Evolutionary conservation across 2,797 vertebrate genomes (phyloP), one percentile per base, ranked within the genome.

Genomic region (Hirundo rustica): DNA sequence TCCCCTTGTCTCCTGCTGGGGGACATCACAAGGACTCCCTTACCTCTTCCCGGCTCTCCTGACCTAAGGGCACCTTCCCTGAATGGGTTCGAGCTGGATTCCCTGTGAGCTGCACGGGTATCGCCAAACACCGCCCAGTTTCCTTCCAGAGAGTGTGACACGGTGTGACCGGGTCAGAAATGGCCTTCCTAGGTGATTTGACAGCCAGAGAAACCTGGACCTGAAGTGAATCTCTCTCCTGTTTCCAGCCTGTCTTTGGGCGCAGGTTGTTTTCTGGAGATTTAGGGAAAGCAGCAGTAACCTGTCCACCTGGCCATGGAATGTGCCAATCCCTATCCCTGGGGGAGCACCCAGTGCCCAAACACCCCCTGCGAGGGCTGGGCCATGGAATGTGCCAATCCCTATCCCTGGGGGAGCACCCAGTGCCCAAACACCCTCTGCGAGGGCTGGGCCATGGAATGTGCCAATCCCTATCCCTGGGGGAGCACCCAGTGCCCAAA

Each of bases 121-220:
- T 3, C 38, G 54, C 85, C 55, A 32, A 74, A 11, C 17, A 20
- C 0, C 0, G 1, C 19, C 27, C 11, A 2, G 5, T 16, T 19
- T 21, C 34, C 45, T 73, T n/a, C 36, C 4, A 20, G 44, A 4
- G 47, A 40, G 13, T 7, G 36, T 38, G 58, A 23, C 20, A 36
- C 0, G 2, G 29, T 5, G 38, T 71, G 36, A 29, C n/a, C 38
- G 12, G 3, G 29, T 9, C 45, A 50, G 44, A 53, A 88, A 23
- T 9, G 62, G 16, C 77, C 2, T 77, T 74, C 20, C 44, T 15
- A 2, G 50, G 27, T 58, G 42, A 7, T 32, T 6, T 10, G 36
- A 18, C 16, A 72, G 50, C 36, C 57, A 29, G 11, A 44, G n/a
- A n/a, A 53, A 14, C 18, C 10, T 47, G 26, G 27, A 51, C 54